Percentiles rank a stretch among this genome's conserved stretches.
Conservation (phyloP, 2,113 vertebrate species). For the Neotoma lepida region DNA sequence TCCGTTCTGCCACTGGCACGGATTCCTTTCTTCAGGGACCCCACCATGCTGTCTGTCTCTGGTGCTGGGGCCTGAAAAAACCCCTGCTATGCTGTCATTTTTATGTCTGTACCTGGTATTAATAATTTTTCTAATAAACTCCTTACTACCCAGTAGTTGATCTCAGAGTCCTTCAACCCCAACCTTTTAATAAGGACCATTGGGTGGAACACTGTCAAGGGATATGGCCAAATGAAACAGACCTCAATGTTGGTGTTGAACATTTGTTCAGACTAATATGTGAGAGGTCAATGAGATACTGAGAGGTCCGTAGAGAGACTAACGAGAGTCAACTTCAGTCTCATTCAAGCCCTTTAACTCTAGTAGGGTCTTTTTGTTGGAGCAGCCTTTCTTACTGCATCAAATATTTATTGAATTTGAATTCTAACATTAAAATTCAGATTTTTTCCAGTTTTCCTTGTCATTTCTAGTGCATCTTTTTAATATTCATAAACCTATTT, state of each 20-base stretch:
- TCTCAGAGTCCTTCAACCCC: neutral
- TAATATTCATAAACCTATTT: neutral
- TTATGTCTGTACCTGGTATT: neutral
- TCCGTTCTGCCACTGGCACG: neutral
- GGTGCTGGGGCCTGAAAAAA: neutral
- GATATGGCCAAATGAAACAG: neutral
- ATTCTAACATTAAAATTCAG: neutral
- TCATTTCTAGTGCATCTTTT: neutral
- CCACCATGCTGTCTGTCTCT: neutral
- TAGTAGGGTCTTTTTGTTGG: neutral
- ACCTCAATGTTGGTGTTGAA: neutral
- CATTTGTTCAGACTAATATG: neutral
- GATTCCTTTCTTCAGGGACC: no score
- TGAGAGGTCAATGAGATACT: no score
- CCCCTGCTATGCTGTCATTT: neutral
- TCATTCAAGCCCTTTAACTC: neutral
- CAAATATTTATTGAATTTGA: neutral
- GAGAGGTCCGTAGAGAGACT: no score
- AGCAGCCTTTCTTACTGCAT: neutral
- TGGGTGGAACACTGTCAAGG: neutral
- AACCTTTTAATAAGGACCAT: neutral
- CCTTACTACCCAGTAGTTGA: neutral
- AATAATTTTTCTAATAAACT: neutral
- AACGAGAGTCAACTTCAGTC: neutral
- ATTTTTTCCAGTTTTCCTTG: neutral